Conservation (phyloP, 2,797 vertebrate species). For the Gambusia yucatana region DNA sequence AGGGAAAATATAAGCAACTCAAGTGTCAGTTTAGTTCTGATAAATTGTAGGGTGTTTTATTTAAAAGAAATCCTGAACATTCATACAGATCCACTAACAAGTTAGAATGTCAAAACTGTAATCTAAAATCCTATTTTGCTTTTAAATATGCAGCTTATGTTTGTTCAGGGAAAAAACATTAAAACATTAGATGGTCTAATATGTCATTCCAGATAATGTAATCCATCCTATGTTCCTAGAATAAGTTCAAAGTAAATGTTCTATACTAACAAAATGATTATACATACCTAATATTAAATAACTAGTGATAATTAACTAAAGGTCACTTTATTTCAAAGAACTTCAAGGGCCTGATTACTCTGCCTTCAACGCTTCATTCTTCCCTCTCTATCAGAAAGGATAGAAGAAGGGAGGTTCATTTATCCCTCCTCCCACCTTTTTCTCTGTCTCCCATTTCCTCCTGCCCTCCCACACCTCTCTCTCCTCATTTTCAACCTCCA, state of each 20-base stretch:
- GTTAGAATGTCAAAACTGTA: neutral
- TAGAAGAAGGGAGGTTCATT: constrained; percentile 18
- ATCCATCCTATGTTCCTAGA: neutral
- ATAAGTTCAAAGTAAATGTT: neutral
- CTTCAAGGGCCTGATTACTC: constrained; percentile 5
- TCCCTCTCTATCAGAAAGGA: neutral
- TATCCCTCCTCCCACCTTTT: constrained; percentile 24
- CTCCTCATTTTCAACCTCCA: constrained; percentile 19
- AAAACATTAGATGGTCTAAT: neutral
- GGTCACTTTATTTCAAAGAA: neutral
- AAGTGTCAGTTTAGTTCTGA: too few species aligned
- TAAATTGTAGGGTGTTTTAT: too few species aligned
- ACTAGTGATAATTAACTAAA: neutral
- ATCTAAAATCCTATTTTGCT: neutral
- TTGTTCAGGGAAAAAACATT: neutral
- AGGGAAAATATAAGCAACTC: too few species aligned
- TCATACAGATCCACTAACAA: neutral
- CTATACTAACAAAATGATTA: neutral
- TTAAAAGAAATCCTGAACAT: too few species aligned
- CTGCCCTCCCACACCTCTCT: constrained; percentile 1
- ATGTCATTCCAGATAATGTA: neutral
- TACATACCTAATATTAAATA: neutral
- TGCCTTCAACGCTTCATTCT: constrained; percentile 1
- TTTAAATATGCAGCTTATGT: neutral
- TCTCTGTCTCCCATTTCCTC: constrained; percentile 9